A percentile compares a stretch with the other conserved stretches of the same genome.
phyloP scores from a whole-genome alignment of 1,140 invertebrate genomes.

The Brachionus sp. region DNA sequence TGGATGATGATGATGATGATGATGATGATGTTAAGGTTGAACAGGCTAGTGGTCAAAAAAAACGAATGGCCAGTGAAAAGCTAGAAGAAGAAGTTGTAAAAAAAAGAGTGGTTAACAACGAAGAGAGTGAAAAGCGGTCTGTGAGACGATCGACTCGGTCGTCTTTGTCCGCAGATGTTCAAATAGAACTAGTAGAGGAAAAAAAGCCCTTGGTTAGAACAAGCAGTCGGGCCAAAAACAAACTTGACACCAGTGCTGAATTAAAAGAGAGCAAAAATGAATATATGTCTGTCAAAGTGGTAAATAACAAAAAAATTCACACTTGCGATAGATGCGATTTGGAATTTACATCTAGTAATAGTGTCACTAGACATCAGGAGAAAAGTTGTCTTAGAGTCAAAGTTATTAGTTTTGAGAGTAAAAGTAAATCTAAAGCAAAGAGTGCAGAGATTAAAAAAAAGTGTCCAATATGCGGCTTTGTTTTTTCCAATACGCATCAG shows the following conservation, averaged over 20 bases:
- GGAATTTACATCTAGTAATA: slow-evolving; percentile 35
- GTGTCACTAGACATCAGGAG: slow-evolving; percentile 20
- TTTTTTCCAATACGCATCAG: slow-evolving; percentile 13
- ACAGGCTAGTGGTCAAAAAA: not conserved
- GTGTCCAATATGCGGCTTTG: slow-evolving; percentile 20
- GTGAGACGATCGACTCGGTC: not conserved
- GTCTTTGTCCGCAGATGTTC: not conserved
- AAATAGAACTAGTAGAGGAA: not conserved
- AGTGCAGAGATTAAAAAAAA: slow-evolving; percentile 8
- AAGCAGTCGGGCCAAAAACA: not conserved
- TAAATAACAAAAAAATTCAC: slow-evolving; percentile 11
- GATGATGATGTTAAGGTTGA: not conserved
- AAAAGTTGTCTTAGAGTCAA: slow-evolving; percentile 21
- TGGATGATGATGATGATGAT: too few relatives aligned
- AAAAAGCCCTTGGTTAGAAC: not conserved
- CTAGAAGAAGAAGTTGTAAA: not conserved
- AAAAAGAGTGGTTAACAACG: not conserved
- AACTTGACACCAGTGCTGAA: not conserved
- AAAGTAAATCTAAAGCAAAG: not conserved
- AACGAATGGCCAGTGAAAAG: not conserved
- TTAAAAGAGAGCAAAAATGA: not conserved
- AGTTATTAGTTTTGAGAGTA: not conserved
- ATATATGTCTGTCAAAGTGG: not conserved
- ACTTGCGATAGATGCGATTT: slow-evolving; percentile 25
- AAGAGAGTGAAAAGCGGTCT: not conserved